A percentile compares a stretch with the other conserved stretches of the same genome.
Evolutionary conservation across 2,113 vertebrate genomes (phyloP).

Genomic region (Cebidichthys violaceus): DNA sequence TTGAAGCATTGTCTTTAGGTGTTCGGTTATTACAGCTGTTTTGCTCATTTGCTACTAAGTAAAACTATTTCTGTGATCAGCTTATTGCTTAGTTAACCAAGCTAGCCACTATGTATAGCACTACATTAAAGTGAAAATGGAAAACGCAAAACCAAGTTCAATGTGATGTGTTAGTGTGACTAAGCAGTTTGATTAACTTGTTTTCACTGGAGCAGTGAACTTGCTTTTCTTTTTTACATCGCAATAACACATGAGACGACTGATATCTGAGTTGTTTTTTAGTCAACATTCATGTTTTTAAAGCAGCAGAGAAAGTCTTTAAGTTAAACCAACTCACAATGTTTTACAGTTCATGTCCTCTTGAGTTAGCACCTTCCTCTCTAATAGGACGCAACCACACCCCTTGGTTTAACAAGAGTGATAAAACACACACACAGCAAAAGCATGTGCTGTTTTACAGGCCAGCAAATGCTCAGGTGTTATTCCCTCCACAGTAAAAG

Average conservation of each 20-base stretch:
- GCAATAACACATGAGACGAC: background rate
- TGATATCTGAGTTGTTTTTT: background rate
- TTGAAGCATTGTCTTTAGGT: background rate
- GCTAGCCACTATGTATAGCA: too few species aligned
- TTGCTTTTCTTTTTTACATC: background rate
- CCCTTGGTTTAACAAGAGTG: slow-evolving; percentile 57
- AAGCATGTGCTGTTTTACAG: slow-evolving; percentile 42
- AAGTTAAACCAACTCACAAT: background rate
- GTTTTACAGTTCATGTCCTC: slow-evolving; percentile 37
- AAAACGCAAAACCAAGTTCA: background rate
- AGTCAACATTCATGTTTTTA: background rate
- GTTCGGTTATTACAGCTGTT: background rate
- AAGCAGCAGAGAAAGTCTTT: background rate
- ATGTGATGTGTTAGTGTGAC: background rate
- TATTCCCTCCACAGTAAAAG: slow-evolving; percentile 31
- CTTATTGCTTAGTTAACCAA: too few species aligned
- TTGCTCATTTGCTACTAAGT: too few species aligned
- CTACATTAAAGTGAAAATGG: background rate
- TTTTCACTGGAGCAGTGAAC: background rate
- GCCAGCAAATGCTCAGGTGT: slow-evolving; percentile 57
- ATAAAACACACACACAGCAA: slow-evolving; percentile 59
- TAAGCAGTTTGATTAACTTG: background rate
- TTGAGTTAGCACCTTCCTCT: slow-evolving; percentile 18
- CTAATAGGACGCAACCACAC: slow-evolving; percentile 33
- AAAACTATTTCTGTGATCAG: too few species aligned